A percentile compares a stretch with the other conserved stretches of the same genome.
Conservation (phyloP, 2,888 invertebrate genomes). For the Chrysodeixis includens region DNA sequence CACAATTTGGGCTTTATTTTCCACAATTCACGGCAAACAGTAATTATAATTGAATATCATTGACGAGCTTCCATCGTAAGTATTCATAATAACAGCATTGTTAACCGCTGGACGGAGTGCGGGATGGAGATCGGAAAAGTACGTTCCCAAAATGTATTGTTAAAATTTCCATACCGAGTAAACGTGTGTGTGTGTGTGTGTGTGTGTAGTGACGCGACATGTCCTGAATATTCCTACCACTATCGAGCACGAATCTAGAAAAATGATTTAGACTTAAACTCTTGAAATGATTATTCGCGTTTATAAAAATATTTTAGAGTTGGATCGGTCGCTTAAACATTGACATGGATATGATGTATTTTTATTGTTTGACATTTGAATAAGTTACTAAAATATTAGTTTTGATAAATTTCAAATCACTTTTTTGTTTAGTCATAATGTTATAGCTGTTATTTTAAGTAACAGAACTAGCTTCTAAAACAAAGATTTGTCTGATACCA, state of each 20-base stretch:
- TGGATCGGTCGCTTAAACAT: too few species aligned
- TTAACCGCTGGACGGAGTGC: conserved; percentile 14
- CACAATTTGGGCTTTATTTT: conserved; percentile 17
- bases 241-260: not conserved
- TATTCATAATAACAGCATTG: conserved; percentile 42
- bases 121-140: conserved; percentile 38
- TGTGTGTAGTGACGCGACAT: not conserved
- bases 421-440: too few species aligned
- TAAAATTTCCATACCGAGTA: conserved; percentile 3
- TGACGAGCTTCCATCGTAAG: conserved; percentile 27
- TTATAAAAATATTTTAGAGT: too few species aligned
- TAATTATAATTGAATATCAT: conserved; percentile 55
- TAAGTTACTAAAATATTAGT: too few species aligned
- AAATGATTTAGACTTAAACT: too few species aligned
- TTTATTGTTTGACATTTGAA: too few species aligned
- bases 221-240: not conserved
- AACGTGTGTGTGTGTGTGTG: not conserved
- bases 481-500: too few species aligned
- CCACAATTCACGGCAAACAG: conserved; percentile 19
- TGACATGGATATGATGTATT: too few species aligned
- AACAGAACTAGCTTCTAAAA: too few species aligned
- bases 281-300: too few species aligned
- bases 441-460: too few species aligned
- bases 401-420: too few species aligned
- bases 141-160: conserved; percentile 18